Conservation (phyloP, 2,797 vertebrate species). For the Syncerus caffer region DNA sequence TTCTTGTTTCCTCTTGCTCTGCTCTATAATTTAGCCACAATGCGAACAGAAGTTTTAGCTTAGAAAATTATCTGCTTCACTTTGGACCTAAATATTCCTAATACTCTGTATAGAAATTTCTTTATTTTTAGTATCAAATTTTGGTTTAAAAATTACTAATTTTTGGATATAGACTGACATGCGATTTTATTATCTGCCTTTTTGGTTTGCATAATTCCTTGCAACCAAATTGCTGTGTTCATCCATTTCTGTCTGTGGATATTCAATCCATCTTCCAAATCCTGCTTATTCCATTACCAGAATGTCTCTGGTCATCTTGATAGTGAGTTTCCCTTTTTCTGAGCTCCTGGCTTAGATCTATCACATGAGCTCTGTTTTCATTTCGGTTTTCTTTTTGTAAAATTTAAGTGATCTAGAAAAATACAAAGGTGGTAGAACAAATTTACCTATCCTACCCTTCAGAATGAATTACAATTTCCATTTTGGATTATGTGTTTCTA, state of each 20-base stretch:
- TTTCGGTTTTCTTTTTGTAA: not conserved
- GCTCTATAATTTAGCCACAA: slow-evolving; percentile 15
- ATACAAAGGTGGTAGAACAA: not conserved
- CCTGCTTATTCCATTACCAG: not conserved
- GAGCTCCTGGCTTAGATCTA: not conserved
- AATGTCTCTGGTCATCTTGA: not conserved
- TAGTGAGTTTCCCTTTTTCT: not conserved
- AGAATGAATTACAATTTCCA: not conserved
- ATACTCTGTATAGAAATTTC: not conserved
- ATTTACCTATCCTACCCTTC: not conserved
- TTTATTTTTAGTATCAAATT: not conserved
- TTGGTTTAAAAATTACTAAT: slow-evolving; percentile 23
- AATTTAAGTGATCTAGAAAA: not conserved
- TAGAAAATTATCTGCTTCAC: slow-evolving; percentile 2
- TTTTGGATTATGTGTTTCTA: not conserved
- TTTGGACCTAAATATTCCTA: not conserved
- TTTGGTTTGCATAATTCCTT: not conserved
- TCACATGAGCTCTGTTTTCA: not conserved
- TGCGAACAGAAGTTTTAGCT: not conserved
- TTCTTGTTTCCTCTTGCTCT: not conserved
- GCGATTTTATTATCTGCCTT: not conserved
- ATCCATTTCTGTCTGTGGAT: not conserved
- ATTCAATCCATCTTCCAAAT: not conserved
- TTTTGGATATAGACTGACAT: not conserved
- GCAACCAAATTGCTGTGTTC: not conserved